Evolutionary conservation across 2,888 invertebrate species (phyloP).

Genomic region (Leptinotarsa haldemani): DNA sequence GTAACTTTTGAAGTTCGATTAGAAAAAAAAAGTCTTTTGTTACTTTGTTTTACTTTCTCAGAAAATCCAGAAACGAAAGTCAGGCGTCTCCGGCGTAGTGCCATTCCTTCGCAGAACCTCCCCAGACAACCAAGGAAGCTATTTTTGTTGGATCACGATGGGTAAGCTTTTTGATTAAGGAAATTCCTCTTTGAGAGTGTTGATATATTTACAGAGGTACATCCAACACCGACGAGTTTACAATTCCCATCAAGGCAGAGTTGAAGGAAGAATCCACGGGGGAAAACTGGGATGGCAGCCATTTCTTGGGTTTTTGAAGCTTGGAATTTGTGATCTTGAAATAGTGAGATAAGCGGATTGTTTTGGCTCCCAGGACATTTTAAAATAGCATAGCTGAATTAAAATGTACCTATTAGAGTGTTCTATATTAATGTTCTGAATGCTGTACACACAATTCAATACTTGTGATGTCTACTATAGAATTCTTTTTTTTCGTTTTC

Average conservation of each 20-base stretch:
- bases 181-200: background rate
- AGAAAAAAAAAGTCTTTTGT: background rate
- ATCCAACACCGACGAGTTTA: conserved; percentile 1
- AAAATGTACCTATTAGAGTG: background rate
- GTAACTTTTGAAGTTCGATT: too few relatives aligned
- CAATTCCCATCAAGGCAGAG: conserved; percentile 11
- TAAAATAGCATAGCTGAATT: background rate
- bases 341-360: background rate
- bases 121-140: conserved; percentile 14
- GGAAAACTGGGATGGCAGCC: conserved; percentile 7
- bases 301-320: conserved; percentile 12
- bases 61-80: conserved; percentile 13
- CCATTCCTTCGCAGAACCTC: background rate
- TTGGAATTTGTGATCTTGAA: too few relatives aligned
- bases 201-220: conserved; percentile 1
- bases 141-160: conserved; percentile 5
- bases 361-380: background rate
- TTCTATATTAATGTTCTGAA: background rate
- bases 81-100: background rate
- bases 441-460: background rate
- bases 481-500: too few relatives aligned
- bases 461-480: background rate
- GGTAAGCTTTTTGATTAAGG: background rate
- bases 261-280: background rate
- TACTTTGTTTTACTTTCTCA: background rate